These are phyloP conservation scores for Laodelphax striatellus DNA, from an alignment of 1,140 invertebrate species.

Conservation along the genomic window DNA sequence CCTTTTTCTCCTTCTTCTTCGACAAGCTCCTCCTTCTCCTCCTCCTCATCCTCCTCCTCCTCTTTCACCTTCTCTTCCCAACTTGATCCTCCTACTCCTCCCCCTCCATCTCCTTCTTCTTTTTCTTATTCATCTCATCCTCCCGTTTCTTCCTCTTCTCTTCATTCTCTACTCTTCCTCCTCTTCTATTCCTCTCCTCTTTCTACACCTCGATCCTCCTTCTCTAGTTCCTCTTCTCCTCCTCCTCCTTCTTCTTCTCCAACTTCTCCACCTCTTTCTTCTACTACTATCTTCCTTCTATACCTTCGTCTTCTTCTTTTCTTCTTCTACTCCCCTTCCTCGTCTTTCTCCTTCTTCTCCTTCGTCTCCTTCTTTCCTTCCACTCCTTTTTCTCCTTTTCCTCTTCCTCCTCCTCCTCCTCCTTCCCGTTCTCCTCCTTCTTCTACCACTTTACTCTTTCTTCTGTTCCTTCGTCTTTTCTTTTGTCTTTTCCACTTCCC, in stretches of 20 bases:
- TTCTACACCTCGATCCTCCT: too few species aligned
- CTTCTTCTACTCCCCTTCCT: neutral
- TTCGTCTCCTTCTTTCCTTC: neutral
- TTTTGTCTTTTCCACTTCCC: neutral
- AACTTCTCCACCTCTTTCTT: too few species aligned
- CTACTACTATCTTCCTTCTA: too few species aligned
- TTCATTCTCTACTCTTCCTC: neutral
- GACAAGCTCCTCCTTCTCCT: too few species aligned
- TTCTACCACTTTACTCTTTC: too few species aligned
- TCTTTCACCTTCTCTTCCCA: too few species aligned
- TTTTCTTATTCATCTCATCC: neutral
- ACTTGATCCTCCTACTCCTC: too few species aligned
- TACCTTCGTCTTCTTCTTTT: too few species aligned
- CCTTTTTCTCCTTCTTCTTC: neutral
- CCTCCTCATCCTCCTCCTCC: too few species aligned
- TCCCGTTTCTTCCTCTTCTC: neutral
- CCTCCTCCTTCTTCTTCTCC: neutral
- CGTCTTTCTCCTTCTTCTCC: neutral
- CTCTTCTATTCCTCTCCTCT: neutral
- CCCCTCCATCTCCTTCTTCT: too few species aligned
- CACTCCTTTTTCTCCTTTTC: neutral
- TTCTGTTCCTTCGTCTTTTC: neutral
- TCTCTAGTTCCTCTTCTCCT: neutral
- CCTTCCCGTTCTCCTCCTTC: neutral
- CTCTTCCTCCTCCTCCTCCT: neutral